Evolutionary conservation across 1,140 invertebrate genomes (phyloP).

Genomic region (Diorhabda carinulata): DNA sequence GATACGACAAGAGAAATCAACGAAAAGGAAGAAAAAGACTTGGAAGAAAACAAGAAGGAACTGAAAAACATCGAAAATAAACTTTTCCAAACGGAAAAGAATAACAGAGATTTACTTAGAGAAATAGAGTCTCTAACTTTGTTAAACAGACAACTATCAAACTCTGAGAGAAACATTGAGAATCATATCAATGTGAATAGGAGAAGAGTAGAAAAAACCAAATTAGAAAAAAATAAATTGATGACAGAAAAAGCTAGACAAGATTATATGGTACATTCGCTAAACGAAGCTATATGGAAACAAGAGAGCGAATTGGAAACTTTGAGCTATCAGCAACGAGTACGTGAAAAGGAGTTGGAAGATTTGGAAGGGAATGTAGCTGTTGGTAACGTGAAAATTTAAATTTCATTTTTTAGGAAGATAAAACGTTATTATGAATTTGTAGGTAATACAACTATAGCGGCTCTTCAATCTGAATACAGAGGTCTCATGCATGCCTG

Average conservation of each 20-base stretch:
- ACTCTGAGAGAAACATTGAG: constrained; percentile 54
- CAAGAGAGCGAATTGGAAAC: constrained; percentile 52
- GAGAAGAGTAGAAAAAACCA: constrained; percentile 55
- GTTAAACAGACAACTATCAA: constrained; percentile 50
- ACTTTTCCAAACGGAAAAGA: constrained; percentile 31
- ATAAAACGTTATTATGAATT: neutral
- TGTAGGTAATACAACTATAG: constrained; percentile 56
- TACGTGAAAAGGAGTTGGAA: constrained; percentile 55
- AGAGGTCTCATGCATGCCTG: constrained; percentile 63
- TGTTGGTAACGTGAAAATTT: constrained; percentile 50
- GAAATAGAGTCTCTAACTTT: constrained; percentile 53
- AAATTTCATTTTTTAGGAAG: too few relatives aligned
- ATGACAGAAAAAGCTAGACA: constrained; percentile 52
- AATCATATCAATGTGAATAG: constrained; percentile 53
- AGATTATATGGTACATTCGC: constrained; percentile 54
- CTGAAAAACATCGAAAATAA: constrained; percentile 31
- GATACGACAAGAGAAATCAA: constrained; percentile 33
- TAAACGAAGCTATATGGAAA: constrained; percentile 55
- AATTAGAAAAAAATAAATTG: constrained; percentile 50
- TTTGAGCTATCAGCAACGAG: constrained; percentile 53
- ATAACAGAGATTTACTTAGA: constrained; percentile 51
- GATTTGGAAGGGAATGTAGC: constrained; percentile 52
- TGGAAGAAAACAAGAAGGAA: constrained; percentile 30
- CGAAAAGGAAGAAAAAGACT: constrained; percentile 35
- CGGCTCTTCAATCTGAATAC: constrained; percentile 65